Evolutionary conservation across 2,113 vertebrate genomes (phyloP).

Genomic region (Cinclus cinclus): DNA sequence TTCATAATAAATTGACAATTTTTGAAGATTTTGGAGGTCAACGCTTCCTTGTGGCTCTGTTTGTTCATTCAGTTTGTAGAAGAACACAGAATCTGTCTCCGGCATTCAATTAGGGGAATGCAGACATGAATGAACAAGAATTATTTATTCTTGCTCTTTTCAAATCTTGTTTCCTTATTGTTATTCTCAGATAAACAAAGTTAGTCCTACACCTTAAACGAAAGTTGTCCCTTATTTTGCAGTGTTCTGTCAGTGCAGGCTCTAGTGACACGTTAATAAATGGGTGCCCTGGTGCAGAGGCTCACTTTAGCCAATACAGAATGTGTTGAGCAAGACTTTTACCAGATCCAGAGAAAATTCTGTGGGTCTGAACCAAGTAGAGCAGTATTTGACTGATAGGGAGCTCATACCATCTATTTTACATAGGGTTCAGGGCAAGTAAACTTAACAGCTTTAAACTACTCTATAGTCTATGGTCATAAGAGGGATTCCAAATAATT

Average conservation of each 20-base stretch:
- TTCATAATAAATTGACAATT: background rate
- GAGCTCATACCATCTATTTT: background rate
- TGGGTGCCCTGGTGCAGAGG: background rate
- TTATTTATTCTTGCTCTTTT: background rate
- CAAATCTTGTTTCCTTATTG: background rate
- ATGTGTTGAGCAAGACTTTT: background rate
- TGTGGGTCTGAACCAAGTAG: background rate
- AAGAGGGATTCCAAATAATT: background rate
- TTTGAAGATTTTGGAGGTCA: background rate
- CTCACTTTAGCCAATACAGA: background rate
- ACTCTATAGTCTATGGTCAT: background rate
- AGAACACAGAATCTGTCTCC: background rate
- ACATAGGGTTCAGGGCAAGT: background rate
- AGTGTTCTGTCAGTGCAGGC: background rate
- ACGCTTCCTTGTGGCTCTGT: background rate
- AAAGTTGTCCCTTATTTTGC: background rate
- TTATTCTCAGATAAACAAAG: background rate
- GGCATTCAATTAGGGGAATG: background rate
- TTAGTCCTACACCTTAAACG: background rate
- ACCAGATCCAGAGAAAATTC: background rate
- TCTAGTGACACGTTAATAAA: background rate
- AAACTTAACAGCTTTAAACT: background rate
- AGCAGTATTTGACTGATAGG: background rate
- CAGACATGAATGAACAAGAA: background rate
- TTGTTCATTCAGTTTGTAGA: background rate